Percentiles rank a stretch among this genome's conserved stretches.
Evolutionary conservation across 2,797 vertebrate species (phyloP).

Genomic region (Sardinella longiceps): DNA sequence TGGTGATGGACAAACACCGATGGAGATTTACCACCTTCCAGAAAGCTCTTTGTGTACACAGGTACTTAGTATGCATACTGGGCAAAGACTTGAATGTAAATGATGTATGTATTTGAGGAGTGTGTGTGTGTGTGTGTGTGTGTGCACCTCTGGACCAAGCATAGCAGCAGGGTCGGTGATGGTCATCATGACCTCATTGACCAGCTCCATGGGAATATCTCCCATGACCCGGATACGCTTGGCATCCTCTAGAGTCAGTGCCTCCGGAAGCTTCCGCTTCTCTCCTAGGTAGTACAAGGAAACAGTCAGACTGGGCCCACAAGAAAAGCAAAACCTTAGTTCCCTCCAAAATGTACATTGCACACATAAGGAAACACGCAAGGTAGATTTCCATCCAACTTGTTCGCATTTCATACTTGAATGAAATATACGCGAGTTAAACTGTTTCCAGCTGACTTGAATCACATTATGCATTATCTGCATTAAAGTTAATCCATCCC

Average conservation of each 20-base stretch:
- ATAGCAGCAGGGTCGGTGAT: slow-evolving; percentile 97
- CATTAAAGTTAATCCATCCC: too few relatives aligned
- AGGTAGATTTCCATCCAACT: too few relatives aligned
- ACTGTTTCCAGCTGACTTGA: too few relatives aligned
- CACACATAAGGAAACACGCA: too few relatives aligned
- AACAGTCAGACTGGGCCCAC: not conserved
- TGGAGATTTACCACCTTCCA: not conserved
- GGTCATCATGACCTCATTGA: slow-evolving; percentile 98
- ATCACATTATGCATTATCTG: too few relatives aligned
- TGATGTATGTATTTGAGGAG: not conserved
- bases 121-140: not conserved
- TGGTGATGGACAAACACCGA: slow-evolving; percentile 42
- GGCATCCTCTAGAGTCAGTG: slow-evolving; percentile 92
- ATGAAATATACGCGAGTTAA: too few relatives aligned
- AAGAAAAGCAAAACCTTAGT: not conserved
- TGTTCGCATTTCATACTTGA: too few relatives aligned
- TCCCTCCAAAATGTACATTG: too few relatives aligned
- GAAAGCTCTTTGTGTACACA: too few relatives aligned
- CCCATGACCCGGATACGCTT: slow-evolving; percentile 97
- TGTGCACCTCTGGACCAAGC: slow-evolving; percentile 90
- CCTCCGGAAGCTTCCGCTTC: slow-evolving; percentile 93
- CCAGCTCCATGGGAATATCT: slow-evolving; percentile 98
- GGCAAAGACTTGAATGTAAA: too few relatives aligned
- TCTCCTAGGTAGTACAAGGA: slow-evolving; percentile 76
- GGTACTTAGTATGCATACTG: too few relatives aligned